phyloP scores from a whole-genome alignment of 2,113 vertebrate species.

The Raja brachyura region DNA sequence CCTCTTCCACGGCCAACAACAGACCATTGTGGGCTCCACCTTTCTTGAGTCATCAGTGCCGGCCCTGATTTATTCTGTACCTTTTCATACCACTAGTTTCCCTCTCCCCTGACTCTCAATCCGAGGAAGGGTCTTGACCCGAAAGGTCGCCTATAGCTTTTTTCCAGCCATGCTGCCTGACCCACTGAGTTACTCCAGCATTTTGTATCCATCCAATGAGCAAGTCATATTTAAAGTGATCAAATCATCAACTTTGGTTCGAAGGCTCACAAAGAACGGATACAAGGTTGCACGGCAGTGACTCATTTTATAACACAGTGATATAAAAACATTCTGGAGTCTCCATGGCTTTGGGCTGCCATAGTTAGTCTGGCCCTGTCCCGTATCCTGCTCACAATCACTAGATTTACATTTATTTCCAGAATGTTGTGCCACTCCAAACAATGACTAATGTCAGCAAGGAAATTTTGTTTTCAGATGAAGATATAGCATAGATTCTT shows the following conservation, averaged over 20 bases:
- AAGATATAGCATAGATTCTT: neutral
- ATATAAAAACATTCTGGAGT: neutral
- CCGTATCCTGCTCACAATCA: neutral
- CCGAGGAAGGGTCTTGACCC: too few species aligned
- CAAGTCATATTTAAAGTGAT: neutral
- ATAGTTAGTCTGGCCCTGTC: neutral
- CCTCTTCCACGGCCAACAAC: too few species aligned
- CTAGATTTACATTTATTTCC: constrained; percentile 1
- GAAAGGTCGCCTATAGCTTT: too few species aligned
- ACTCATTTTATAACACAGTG: neutral
- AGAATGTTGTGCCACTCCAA: constrained; percentile 8
- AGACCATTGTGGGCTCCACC: too few species aligned
- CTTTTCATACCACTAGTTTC: too few species aligned
- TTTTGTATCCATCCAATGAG: neutral
- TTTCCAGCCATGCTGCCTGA: too few species aligned
- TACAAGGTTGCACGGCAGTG: neutral
- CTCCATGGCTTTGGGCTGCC: neutral
- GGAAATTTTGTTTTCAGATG: neutral
- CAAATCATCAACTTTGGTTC: neutral
- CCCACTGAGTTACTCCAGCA: too few species aligned
- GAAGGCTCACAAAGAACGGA: neutral
- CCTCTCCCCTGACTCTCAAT: too few species aligned
- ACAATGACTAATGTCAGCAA: neutral
- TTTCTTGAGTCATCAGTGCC: too few species aligned
- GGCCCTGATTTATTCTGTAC: too few species aligned